Evolutionary conservation across 2,797 vertebrate species (phyloP).

Genomic region (Anabas testudineus): DNA sequence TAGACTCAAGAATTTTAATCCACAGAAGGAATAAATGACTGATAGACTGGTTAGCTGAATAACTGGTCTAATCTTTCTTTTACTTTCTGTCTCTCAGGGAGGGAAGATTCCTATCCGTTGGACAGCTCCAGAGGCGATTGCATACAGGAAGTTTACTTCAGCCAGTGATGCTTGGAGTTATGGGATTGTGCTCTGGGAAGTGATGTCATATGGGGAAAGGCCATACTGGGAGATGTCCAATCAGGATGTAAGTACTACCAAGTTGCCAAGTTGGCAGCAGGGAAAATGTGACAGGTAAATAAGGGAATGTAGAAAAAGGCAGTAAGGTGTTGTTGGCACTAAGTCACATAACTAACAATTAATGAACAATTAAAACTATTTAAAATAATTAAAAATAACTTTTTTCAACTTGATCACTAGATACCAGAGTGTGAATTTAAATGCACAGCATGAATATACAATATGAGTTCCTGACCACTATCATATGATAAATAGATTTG

Average conservation of each 20-base stretch:
- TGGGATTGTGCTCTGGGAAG: slow-evolving; percentile 98
- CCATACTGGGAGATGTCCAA: slow-evolving; percentile 99
- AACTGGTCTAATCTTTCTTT: background rate
- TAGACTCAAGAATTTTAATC: too few relatives aligned
- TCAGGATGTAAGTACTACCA: slow-evolving; percentile 83
- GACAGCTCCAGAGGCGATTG: slow-evolving; percentile 98
- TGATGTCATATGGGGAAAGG: slow-evolving; percentile 98
- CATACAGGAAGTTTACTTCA: slow-evolving; percentile 98
- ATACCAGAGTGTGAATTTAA: too few relatives aligned
- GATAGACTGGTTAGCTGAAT: background rate
- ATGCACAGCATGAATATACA: too few relatives aligned
- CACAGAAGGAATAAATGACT: background rate
- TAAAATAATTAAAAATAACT: too few relatives aligned
- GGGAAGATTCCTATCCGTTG: slow-evolving; percentile 98
- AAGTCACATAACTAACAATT: too few relatives aligned
- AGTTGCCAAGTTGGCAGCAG: background rate
- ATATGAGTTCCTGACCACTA: too few relatives aligned
- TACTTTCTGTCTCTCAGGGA: slow-evolving; percentile 82
- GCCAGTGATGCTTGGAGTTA: slow-evolving; percentile 99
- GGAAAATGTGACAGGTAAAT: too few relatives aligned
- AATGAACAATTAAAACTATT: too few relatives aligned
- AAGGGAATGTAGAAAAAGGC: too few relatives aligned
- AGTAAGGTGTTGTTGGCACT: too few relatives aligned
- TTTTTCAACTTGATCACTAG: too few relatives aligned
- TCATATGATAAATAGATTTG: too few relatives aligned